These are phyloP conservation scores for Aspiorhynchus laticeps DNA, from an alignment of 2,113 vertebrate species.

Conservation along the genomic window DNA sequence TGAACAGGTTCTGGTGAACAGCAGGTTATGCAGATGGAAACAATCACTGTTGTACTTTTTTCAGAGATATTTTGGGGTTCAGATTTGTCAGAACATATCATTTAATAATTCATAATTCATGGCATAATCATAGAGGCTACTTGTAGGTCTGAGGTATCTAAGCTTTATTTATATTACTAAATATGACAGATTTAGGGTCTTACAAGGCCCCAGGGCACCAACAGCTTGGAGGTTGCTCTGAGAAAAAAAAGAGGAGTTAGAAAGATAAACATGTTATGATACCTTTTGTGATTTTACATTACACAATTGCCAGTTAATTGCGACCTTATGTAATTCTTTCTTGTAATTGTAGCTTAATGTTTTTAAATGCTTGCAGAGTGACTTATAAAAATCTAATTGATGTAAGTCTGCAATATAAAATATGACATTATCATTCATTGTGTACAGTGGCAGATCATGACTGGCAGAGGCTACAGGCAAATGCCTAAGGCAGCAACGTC, in stretches of 20 bases:
- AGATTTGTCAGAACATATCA: neutral
- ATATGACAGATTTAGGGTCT: neutral
- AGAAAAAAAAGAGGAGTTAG: neutral
- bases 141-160: neutral
- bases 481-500: neutral
- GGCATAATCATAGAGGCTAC: neutral
- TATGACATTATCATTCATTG: neutral
- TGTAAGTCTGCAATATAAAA: neutral
- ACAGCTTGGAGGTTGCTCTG: neutral
- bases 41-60: neutral
- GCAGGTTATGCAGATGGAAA: conserved; percentile 30
- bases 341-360: neutral
- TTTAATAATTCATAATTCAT: neutral
- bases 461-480: neutral
- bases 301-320: neutral
- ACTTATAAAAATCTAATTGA: neutral
- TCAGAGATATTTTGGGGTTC: conserved; percentile 10
- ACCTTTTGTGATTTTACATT: neutral
- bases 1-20: conserved; percentile 30
- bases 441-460: neutral
- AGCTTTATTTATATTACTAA: neutral
- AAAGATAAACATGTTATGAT: neutral
- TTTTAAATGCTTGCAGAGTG: neutral
- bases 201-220: neutral
- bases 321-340: neutral